Percentiles rank a stretch among this genome's conserved stretches.
These are phyloP conservation scores for Alcis repandata DNA, from an alignment of 2,888 invertebrate species.

Conservation along the genomic window DNA sequence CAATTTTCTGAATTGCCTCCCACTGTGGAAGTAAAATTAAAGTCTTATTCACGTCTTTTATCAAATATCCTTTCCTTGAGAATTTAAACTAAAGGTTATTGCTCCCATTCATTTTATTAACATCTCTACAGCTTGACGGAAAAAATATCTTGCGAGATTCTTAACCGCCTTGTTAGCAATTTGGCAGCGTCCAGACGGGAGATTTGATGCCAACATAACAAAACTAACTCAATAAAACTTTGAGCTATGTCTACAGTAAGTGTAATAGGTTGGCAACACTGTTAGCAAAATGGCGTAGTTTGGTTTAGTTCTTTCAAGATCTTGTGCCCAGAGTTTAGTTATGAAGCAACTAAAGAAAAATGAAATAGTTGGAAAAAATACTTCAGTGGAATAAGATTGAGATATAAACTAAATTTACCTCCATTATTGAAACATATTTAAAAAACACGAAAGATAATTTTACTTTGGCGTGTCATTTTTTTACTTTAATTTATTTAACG, in stretches of 20 bases:
- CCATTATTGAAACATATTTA: no score
- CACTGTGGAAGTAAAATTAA: no score
- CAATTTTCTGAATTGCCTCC: no score
- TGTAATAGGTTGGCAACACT: slow-evolving; percentile 25
- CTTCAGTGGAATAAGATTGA: no score
- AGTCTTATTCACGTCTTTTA: no score
- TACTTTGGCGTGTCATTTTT: neutral
- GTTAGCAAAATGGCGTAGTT: neutral
- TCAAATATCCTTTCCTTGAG: neutral
- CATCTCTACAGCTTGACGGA: neutral
- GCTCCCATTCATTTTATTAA: slow-evolving; percentile 9
- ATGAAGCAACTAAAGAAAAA: no score
- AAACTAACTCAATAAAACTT: slow-evolving; percentile 33
- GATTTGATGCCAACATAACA: slow-evolving; percentile 37
- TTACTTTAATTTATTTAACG: no score
- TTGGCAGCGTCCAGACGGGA: slow-evolving; percentile 47
- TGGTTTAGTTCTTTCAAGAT: neutral
- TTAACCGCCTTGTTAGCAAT: slow-evolving; percentile 48
- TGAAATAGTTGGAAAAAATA: no score
- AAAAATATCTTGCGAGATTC: slow-evolving; percentile 3
- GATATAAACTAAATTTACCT: no score
- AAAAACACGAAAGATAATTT: no score
- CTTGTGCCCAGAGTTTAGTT: no score
- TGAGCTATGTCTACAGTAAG: slow-evolving; percentile 12
- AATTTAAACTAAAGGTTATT: slow-evolving; percentile 6